Evolutionary conservation across 2,113 vertebrate species (phyloP).

Genomic region (Nymphicus hollandicus): DNA sequence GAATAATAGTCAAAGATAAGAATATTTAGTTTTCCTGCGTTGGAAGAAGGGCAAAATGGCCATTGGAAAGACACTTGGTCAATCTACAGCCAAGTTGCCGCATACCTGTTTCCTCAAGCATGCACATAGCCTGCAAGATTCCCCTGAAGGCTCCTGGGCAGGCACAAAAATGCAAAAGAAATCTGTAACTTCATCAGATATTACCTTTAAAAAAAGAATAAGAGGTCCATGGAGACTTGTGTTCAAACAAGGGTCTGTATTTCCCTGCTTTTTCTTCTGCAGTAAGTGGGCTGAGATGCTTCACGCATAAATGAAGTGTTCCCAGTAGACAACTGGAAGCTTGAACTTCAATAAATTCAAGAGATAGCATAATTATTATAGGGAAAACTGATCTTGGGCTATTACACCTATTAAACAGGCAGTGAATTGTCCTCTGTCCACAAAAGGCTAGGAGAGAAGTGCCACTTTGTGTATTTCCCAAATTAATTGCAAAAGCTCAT

Average conservation of each 20-base stretch:
- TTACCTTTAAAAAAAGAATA: background rate
- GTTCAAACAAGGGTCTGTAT: background rate
- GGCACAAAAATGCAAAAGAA: background rate
- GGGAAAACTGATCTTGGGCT: background rate
- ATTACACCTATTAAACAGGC: background rate
- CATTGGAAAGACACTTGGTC: background rate
- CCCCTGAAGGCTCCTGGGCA: background rate
- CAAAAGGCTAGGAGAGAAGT: background rate
- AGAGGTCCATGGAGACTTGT: background rate
- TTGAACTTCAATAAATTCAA: background rate
- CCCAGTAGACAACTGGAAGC: background rate
- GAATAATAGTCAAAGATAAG: background rate
- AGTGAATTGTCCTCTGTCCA: constrained; percentile 1
- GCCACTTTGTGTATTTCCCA: constrained; percentile 16
- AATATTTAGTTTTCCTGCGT: background rate
- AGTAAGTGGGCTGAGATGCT: background rate
- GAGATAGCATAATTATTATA: constrained; percentile 7
- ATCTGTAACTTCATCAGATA: background rate
- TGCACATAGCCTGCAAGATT: background rate
- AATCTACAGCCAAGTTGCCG: background rate
- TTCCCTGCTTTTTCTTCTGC: background rate
- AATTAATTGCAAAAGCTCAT: background rate
- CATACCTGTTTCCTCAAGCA: background rate
- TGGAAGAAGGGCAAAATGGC: background rate
- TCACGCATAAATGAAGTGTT: background rate